Conservation (phyloP, 1,140 invertebrate genomes). For the Sipha flava region DNA sequence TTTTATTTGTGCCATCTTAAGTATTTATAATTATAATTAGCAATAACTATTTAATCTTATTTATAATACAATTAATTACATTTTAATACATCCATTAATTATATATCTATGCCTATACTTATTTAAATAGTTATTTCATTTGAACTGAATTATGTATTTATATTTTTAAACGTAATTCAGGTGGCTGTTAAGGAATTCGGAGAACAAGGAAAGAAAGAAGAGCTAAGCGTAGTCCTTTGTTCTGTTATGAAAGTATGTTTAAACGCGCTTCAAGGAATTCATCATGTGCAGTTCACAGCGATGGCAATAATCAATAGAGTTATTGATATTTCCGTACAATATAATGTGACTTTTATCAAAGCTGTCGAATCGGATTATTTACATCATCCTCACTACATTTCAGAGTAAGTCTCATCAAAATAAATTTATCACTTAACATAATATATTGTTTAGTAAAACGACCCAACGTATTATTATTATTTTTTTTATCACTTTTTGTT, state of each 20-base stretch:
- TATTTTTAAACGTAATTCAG: background rate
- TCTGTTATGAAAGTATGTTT: conserved; percentile 48
- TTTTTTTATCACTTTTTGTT: too few species aligned
- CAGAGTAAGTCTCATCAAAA: background rate
- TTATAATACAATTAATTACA: too few species aligned
- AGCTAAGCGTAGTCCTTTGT: conserved; percentile 46
- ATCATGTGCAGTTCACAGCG: conserved; percentile 53
- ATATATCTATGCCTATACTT: too few species aligned
- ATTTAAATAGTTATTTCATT: too few species aligned
- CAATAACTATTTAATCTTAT: too few species aligned
- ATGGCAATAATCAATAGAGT: conserved; percentile 52
- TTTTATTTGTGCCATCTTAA: too few species aligned
- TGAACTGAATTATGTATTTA: too few species aligned
- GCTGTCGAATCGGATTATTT: conserved; percentile 38
- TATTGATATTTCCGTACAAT: conserved; percentile 49
- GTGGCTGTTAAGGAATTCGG: background rate
- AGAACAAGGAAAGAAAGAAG: conserved; percentile 34
- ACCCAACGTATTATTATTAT: too few species aligned
- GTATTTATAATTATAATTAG: too few species aligned
- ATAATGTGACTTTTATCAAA: conserved; percentile 42
- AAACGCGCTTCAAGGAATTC: conserved; percentile 49
- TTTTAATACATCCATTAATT: too few species aligned
- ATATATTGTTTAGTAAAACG: too few species aligned
- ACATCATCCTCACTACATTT: conserved; percentile 39
- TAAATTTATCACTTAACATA: background rate